Percentiles rank a stretch among this genome's conserved stretches.
Evolutionary conservation across 2,113 vertebrate genomes (phyloP).

Genomic region (Rhinichthys klamathensis): DNA sequence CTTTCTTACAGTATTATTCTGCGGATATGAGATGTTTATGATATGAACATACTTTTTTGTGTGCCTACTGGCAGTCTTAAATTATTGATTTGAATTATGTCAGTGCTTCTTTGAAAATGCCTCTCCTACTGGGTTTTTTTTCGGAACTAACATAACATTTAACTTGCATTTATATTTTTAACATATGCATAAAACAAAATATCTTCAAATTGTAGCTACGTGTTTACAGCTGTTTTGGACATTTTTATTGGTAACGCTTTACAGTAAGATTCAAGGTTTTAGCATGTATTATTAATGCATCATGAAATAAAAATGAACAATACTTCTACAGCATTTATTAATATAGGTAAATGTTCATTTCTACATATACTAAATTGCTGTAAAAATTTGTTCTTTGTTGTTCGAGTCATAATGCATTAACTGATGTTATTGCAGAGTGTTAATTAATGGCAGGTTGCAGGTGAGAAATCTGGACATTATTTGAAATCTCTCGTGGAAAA

Average conservation of each 20-base stretch:
- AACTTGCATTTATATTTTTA: slow-evolving; percentile 6
- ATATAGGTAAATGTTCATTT: not conserved
- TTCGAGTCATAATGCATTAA: not conserved
- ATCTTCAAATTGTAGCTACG: not conserved
- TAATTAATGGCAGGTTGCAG: not conserved
- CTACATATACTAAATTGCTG: not conserved
- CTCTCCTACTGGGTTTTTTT: slow-evolving; percentile 38
- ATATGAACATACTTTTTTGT: slow-evolving; percentile 70
- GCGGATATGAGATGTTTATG: slow-evolving; percentile 77
- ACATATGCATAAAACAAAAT: not conserved
- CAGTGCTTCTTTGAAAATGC: slow-evolving; percentile 63
- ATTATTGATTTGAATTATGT: slow-evolving; percentile 49
- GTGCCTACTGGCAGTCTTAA: slow-evolving; percentile 77
- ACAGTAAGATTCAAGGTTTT: not conserved
- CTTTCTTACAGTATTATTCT: slow-evolving; percentile 74
- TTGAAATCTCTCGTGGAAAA: not conserved
- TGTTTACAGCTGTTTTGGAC: not conserved
- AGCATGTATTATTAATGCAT: too few species aligned
- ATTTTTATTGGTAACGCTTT: not conserved
- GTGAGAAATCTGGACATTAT: not conserved
- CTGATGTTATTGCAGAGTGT: not conserved
- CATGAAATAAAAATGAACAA: not conserved
- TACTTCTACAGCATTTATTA: slow-evolving; percentile 5
- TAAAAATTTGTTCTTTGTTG: not conserved
- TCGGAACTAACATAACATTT: not conserved